A percentile compares a stretch with the other conserved stretches of the same genome.
Evolutionary conservation across 2,888 invertebrate species (phyloP).

Genomic region (Coleophora deauratella): DNA sequence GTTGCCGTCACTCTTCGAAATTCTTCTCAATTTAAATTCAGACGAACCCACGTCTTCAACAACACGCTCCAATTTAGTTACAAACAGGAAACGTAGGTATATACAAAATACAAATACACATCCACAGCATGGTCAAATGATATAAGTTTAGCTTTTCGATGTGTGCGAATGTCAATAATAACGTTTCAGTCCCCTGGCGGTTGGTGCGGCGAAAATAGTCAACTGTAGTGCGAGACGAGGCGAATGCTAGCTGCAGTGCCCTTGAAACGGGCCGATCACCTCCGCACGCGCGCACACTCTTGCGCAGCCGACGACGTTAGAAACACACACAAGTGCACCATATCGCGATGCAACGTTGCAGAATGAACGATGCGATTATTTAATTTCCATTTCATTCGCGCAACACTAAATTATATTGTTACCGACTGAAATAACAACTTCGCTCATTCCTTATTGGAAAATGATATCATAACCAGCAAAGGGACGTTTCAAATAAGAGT

Average conservation of each 20-base stretch:
- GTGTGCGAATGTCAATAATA: conserved; percentile 71
- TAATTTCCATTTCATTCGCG: conserved; percentile 64
- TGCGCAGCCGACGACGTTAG: conserved; percentile 21
- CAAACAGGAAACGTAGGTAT: conserved; percentile 21
- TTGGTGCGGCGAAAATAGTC: conserved; percentile 67
- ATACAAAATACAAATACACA: conserved; percentile 1
- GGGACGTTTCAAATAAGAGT: too few relatives aligned
- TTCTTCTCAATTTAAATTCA: too few relatives aligned
- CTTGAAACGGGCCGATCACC: conserved; percentile 72
- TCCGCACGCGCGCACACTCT: conserved; percentile 49
- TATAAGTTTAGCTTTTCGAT: conserved; percentile 28
- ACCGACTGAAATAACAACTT: too few relatives aligned
- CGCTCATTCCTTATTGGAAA: too few relatives aligned
- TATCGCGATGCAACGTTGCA: conserved; percentile 57
- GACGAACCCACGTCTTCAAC: too few relatives aligned
- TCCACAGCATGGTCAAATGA: conserved; percentile 31
- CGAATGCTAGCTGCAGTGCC: conserved; percentile 69
- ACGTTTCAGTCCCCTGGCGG: conserved; percentile 61
- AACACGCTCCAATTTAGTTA: background rate
- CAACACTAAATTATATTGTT: conserved; percentile 12
- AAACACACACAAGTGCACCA: conserved; percentile 25
- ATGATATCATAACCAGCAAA: too few relatives aligned
- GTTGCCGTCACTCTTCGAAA: too few relatives aligned
- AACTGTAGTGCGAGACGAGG: conserved; percentile 55
- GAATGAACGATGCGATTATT: conserved; percentile 53